phyloP scores from a whole-genome alignment of 2,888 invertebrate genomes.

The Cerastis leucographa region DNA sequence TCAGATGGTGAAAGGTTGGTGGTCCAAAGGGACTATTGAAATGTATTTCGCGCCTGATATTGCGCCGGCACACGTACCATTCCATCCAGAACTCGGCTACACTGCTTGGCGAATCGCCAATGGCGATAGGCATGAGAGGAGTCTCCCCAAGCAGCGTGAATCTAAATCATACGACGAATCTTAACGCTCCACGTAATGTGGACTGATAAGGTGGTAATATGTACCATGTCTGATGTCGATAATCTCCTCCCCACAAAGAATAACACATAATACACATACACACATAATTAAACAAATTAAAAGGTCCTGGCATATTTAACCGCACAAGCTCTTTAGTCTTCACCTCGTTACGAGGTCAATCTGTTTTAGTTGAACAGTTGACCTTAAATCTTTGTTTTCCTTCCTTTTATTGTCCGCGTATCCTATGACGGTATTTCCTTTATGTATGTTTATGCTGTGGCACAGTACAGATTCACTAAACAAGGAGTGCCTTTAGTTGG shows the following conservation, averaged over 20 bases:
- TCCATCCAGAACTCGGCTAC: too few relatives aligned
- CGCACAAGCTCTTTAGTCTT: not conserved
- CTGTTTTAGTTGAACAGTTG: constrained; percentile 14
- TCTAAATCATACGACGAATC: not conserved
- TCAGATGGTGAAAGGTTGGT: not conserved
- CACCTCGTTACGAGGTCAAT: constrained; percentile 38
- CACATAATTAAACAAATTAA: not conserved
- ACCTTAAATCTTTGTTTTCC: constrained; percentile 46
- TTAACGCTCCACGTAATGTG: not conserved
- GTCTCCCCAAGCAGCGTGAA: not conserved
- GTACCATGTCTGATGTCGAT: too few relatives aligned
- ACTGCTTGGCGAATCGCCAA: too few relatives aligned
- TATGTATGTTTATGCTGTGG: not conserved
- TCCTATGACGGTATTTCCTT: constrained; percentile 8
- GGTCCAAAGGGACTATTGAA: not conserved
- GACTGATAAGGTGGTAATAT: not conserved
- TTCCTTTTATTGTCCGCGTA: constrained; percentile 37
- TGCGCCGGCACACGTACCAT: not conserved
- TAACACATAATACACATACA: too few relatives aligned
- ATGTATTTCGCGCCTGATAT: not conserved
- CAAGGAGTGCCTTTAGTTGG: not conserved
- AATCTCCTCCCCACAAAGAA: not conserved
- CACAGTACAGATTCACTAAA: not conserved
- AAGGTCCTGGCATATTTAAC: constrained; percentile 2
- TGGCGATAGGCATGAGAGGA: not conserved